These are phyloP conservation scores for Brachionus sp. DNA, from an alignment of 1,140 invertebrate species.

Conservation along the genomic window DNA sequence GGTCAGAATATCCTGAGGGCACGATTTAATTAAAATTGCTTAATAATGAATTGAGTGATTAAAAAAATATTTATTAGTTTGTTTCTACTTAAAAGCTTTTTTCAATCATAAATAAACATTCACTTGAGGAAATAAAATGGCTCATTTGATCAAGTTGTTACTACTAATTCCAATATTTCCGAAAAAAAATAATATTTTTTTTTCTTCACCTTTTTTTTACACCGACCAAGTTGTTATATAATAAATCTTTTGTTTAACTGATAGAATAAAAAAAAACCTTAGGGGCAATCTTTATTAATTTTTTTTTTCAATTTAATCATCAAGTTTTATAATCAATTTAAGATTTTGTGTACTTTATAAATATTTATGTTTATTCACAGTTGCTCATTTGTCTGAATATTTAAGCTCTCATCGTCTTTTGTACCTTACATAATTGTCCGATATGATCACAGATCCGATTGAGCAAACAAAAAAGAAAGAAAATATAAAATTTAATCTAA, in stretches of 20 bases:
- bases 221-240: background rate
- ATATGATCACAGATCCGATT: background rate
- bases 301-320: background rate
- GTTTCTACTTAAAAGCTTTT: background rate
- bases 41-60: background rate
- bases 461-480: background rate
- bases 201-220: background rate
- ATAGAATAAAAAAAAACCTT: background rate
- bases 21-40: slow-evolving; percentile 3
- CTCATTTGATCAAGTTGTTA: background rate
- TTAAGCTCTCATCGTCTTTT: background rate
- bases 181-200: background rate
- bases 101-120: background rate
- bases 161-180: background rate
- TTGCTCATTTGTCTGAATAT: background rate
- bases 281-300: background rate
- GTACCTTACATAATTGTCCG: background rate
- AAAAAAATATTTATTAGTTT: background rate
- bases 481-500: background rate
- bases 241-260: background rate
- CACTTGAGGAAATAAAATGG: background rate
- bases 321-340: background rate
- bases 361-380: background rate
- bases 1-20: background rate
- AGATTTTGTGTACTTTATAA: background rate